Evolutionary conservation across 2,113 vertebrate species (phyloP).

Genomic region (Cromileptes altivelis): DNA sequence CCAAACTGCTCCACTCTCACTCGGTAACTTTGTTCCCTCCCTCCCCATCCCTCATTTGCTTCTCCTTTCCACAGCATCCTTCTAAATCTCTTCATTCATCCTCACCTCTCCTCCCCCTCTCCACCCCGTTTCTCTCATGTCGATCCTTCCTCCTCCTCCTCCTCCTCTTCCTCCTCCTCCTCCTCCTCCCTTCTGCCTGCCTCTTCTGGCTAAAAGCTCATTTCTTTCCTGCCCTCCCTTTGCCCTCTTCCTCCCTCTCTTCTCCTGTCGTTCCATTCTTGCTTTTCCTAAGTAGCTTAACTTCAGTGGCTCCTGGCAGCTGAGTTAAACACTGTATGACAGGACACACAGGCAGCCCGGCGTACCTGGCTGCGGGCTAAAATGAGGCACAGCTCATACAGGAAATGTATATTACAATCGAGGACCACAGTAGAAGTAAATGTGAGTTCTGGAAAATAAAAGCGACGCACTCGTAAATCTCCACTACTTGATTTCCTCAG

Average conservation of each 20-base stretch:
- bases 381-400: neutral
- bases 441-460: neutral
- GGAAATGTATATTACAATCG: constrained; percentile 18
- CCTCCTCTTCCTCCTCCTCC: constrained; percentile 8
- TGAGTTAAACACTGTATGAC: constrained; percentile 64
- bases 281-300: constrained; percentile 73
- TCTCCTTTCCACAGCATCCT: constrained; percentile 32
- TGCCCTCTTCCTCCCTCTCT: constrained; percentile 54
- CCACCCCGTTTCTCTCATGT: constrained; percentile 38
- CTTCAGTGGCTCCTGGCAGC: constrained; percentile 63
- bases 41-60: constrained; percentile 27
- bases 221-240: constrained; percentile 51
- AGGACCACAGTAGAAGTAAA: constrained; percentile 1
- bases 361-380: constrained; percentile 46
- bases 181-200: constrained; percentile 13
- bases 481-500: neutral
- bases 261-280: constrained; percentile 66
- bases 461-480: neutral
- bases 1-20: constrained; percentile 1
- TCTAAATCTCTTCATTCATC: constrained; percentile 50
- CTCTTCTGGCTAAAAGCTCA: constrained; percentile 54
- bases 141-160: constrained; percentile 1
- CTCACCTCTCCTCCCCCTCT: constrained; percentile 44
- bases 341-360: constrained; percentile 48
- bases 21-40: neutral